Evolutionary conservation across 2,797 vertebrate genomes (phyloP), one percentile per base, ranked within the genome.

Genomic region (Falco rusticolus): DNA sequence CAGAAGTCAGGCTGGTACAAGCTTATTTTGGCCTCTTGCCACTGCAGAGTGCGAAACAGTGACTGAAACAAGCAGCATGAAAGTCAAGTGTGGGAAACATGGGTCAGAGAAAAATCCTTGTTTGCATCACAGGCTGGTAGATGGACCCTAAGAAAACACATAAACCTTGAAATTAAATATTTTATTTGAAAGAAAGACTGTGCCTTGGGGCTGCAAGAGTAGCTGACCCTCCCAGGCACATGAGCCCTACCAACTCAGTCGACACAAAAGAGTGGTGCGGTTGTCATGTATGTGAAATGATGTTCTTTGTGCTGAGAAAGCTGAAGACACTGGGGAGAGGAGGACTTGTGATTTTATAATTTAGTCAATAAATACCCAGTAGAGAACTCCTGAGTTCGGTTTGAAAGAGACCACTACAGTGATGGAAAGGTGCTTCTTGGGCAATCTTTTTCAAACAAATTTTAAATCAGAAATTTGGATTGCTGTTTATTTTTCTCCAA

Each of bases 1-100:
- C 45, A 77, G 83, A 51, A 51, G 85, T 72, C 96, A 14, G 91
- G 96, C 89, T 81, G 80, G 87, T 87, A 87, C 92, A 85, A 91
- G 96, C 84, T 79, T 11, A 20, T 59, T 50, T 82, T 96, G 95
- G 95, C 92, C 77, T 83, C 47, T 31, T 84, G 96, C 81, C 94
- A 91, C 64, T 18, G 50, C 57, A 68, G 91, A 97, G 97, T 87
- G 95, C 88, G 95, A 96, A 95, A 76, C 83, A 86, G 76, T 88
- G 87, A 39, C 88, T 94, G 96, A 93, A 88, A 84, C 21, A 71
- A 95, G 94, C 72, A 76, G 61, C 69, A 20, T 6, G 4, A 28
- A n/a, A 60, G 50, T 31, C 66, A 47, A 37, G n/a, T 8, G n/a
- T 66, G 59, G 74, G 87, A 96, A 93, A 79, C 26, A 69, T n/a